A percentile compares a stretch with the other conserved stretches of the same genome.
phyloP scores from a whole-genome alignment of 2,888 invertebrate genomes.

The Eupithecia exiguata region DNA sequence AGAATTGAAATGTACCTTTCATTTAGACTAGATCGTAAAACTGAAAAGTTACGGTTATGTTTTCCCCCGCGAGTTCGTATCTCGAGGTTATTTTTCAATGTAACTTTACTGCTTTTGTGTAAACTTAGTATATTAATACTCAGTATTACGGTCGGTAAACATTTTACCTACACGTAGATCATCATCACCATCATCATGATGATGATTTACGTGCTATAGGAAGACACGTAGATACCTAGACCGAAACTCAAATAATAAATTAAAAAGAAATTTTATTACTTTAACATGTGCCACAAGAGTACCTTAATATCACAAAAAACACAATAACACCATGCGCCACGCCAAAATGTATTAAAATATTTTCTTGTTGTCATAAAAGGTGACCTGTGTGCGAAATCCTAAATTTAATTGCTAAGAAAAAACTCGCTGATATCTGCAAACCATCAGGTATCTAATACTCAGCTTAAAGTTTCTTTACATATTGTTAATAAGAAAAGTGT shows the following conservation, averaged over 20 bases:
- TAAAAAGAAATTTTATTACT: not conserved
- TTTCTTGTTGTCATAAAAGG: not conserved
- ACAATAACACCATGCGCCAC: not conserved
- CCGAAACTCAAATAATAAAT: too few relatives aligned
- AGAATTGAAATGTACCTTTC: conserved; percentile 15
- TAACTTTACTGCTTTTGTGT: conserved; percentile 12
- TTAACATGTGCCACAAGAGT: not conserved
- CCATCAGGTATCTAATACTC: not conserved
- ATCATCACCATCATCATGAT: too few relatives aligned
- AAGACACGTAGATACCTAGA: too few relatives aligned
- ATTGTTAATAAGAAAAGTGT: not conserved
- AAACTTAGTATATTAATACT: conserved; percentile 9
- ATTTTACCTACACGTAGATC: not conserved
- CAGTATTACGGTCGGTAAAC: conserved; percentile 1
- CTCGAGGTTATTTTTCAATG: conserved; percentile 24
- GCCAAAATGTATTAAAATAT: not conserved
- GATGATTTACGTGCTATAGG: too few relatives aligned
- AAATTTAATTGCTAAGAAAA: not conserved
- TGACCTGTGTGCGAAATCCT: not conserved
- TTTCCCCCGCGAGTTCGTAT: conserved; percentile 12
- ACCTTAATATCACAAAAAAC: not conserved
- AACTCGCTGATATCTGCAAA: not conserved
- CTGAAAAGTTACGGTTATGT: conserved; percentile 20
- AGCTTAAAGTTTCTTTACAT: not conserved
- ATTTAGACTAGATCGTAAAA: conserved; percentile 27